Percentiles rank a stretch among this genome's conserved stretches.
Evolutionary conservation across 2,888 invertebrate species (phyloP).

Genomic region (Nymphalis polychloros): DNA sequence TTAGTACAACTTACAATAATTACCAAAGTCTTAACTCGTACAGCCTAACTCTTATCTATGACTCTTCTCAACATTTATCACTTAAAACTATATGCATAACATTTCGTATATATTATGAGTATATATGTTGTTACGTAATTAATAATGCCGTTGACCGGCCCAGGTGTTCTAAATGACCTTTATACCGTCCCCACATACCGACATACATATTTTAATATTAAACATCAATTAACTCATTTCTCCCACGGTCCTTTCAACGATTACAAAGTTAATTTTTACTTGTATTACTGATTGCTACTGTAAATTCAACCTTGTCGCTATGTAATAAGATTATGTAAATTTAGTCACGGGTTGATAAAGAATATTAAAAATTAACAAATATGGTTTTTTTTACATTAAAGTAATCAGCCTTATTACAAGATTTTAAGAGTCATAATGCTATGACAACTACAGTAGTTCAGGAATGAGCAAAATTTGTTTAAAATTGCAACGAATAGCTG

Average conservation of each 20-base stretch:
- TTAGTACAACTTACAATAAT: slow-evolving; percentile 21
- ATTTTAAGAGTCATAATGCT: slow-evolving; percentile 5
- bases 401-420: background rate
- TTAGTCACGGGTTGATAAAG: background rate
- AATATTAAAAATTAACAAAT: slow-evolving; percentile 11
- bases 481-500: slow-evolving; percentile 31
- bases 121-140: slow-evolving; percentile 21
- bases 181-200: slow-evolving; percentile 54
- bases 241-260: slow-evolving; percentile 66
- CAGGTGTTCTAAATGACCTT: slow-evolving; percentile 69
- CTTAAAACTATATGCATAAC: background rate
- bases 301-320: slow-evolving; percentile 15
- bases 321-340: slow-evolving; percentile 17
- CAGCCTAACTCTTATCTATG: background rate
- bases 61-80: slow-evolving; percentile 16
- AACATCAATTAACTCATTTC: slow-evolving; percentile 74
- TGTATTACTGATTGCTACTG: background rate
- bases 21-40: slow-evolving; percentile 1
- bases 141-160: slow-evolving; percentile 43
- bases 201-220: slow-evolving; percentile 60
- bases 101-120: slow-evolving; percentile 6
- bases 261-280: slow-evolving; percentile 35
- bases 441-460: background rate
- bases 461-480: slow-evolving; percentile 20
- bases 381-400: background rate